These are phyloP conservation scores for Athripsodes cinereus DNA, from an alignment of 2,888 invertebrate genomes.

Conservation along the genomic window DNA sequence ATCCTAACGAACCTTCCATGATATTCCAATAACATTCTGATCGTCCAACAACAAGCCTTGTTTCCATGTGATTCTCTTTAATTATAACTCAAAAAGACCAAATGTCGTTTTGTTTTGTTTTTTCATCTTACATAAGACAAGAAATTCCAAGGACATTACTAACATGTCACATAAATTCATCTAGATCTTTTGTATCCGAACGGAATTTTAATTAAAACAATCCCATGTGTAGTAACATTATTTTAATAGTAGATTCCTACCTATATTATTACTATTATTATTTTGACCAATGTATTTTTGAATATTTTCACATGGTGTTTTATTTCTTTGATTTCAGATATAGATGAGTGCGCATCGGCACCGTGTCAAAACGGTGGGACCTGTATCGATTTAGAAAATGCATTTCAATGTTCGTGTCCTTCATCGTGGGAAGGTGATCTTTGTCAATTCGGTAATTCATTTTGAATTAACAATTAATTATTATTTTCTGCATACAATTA, in stretches of 20 bases:
- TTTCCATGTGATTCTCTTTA: not conserved
- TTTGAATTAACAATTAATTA: not conserved
- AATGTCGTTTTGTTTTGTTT: not conserved
- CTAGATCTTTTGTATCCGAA: not conserved
- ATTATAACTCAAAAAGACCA: not conserved
- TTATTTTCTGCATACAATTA: not conserved
- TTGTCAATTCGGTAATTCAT: conserved; percentile 61
- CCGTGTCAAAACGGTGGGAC: conserved; percentile 89
- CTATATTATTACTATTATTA: no score
- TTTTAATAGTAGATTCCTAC: no score
- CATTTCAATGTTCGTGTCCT: conserved; percentile 82
- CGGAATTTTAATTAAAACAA: not conserved
- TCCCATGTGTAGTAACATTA: no score
- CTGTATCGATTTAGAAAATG: conserved; percentile 79
- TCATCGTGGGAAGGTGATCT: conserved; percentile 81
- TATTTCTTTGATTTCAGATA: conserved; percentile 49
- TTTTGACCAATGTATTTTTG: no score
- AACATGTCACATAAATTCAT: not conserved
- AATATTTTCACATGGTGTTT: no score
- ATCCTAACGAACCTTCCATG: no score
- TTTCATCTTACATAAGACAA: not conserved
- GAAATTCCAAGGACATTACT: not conserved
- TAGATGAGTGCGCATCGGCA: conserved; percentile 84
- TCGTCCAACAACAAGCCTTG: no score
- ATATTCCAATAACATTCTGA: no score